Evolutionary conservation across 2,888 invertebrate species (phyloP).

Genomic region (Paralinhomoeus sp.): DNA sequence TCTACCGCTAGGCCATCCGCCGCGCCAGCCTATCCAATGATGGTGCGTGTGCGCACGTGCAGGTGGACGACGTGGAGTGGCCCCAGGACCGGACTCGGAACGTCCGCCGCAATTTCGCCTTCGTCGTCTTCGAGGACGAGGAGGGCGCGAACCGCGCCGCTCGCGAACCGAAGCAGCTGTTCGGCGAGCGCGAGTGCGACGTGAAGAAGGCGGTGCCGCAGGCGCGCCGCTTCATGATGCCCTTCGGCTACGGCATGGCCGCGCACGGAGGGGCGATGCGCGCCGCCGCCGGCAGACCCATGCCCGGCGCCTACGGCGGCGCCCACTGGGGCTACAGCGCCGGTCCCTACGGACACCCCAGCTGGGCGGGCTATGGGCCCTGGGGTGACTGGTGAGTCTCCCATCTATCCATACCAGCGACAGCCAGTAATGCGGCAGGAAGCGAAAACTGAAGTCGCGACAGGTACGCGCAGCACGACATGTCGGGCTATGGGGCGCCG

Average conservation of each 20-base stretch:
- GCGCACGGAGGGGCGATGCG: background rate
- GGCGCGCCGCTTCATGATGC: conserved; percentile 10
- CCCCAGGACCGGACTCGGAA: conserved; percentile 19
- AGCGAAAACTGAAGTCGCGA: no score
- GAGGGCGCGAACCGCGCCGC: conserved; percentile 22
- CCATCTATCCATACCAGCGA: no score
- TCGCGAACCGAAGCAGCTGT: conserved; percentile 17
- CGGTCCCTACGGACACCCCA: background rate
- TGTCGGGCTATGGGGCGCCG: no score
- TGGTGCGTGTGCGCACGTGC: no score
- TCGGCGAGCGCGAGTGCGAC: conserved; percentile 24
- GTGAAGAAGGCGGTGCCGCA: conserved; percentile 26
- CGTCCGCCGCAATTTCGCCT: conserved; percentile 22
- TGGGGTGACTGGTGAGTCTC: no score
- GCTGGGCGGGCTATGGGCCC: no score
- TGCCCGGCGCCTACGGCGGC: conserved; percentile 3
- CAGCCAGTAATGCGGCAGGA: no score
- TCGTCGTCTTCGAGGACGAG: conserved; percentile 25
- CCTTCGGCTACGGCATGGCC: background rate
- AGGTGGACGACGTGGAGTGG: conserved; percentile 25
- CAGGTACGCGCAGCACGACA: no score
- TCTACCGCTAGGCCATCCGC: no score
- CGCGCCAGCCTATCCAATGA: no score
- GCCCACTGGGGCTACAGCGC: background rate
- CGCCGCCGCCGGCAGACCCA: background rate